Evolutionary conservation across 2,888 invertebrate species (phyloP), one percentile per base, ranked within the genome.

Genomic region (Pristionchus fissidentatus): DNA sequence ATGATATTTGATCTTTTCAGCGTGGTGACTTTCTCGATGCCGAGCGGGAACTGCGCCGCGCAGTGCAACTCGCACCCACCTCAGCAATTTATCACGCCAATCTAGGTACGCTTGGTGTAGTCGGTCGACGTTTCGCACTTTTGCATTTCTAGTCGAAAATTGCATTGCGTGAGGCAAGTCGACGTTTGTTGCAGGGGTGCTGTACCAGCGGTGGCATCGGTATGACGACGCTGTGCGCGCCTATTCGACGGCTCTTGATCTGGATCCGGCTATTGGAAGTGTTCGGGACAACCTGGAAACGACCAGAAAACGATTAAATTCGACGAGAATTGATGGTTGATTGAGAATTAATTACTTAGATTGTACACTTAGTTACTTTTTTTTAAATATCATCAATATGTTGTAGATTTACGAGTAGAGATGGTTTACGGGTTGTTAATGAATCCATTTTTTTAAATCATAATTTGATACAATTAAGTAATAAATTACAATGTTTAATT

Each of bases 51-150:
- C 97, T 97, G 92, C 94, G 95, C 83, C 94, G 94, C 87, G 96
- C 97, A 0, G 95, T 97, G 73, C 93, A 94, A 79, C 93, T 95
- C 57, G 90, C 92, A 83, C 95, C 95, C 15, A 93, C 94, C 19
- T 95, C 95, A 92, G 95, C 96, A n/a, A 94, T 96, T 83, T 97
- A 96, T 93, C 95, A 95, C 92, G 95, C 96, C 1, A 98, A 98
- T 94, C 94, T 98, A 88, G 97, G 97, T 96, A n/a, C n/a, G n/a
- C n/a, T n/a, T n/a, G 93, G 49, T 49, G 75, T 15, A 49, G 13
- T 26, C 43, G 19, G 93, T 93, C 52, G 38, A 41, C 66, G 29
- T 70, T 70, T 41, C n/a, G 26, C 41, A 70, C n/a, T 70, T 70
- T 41, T 41, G 5, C 26, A 35, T 26, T 35, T 66, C 38, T 38